Percentiles rank a stretch among this genome's conserved stretches.
These are phyloP conservation scores for Sebastes taczanowskii DNA, from an alignment of 2,797 vertebrate species.

Conservation along the genomic window DNA sequence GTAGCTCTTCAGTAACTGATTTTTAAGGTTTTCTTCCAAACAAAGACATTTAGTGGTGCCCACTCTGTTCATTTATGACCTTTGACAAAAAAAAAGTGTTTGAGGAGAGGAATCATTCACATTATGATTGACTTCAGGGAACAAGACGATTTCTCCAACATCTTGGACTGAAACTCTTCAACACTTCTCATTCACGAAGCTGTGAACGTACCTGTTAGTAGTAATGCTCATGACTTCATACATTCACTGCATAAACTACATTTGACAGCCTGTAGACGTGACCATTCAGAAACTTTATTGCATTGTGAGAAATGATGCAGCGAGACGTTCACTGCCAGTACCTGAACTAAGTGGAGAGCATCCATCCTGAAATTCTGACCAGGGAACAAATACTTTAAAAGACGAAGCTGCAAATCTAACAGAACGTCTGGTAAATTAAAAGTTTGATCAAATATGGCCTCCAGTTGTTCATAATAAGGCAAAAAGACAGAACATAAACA, in stretches of 20 bases:
- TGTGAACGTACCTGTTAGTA: conserved; percentile 7
- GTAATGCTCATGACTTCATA: conserved; percentile 16
- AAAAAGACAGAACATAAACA: conserved; percentile 32
- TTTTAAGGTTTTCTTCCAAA: not conserved
- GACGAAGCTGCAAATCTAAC: conserved; percentile 6
- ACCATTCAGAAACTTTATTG: conserved; percentile 46
- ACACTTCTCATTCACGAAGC: not conserved
- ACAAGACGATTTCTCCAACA: not conserved
- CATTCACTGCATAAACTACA: conserved; percentile 41
- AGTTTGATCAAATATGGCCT: conserved; percentile 6
- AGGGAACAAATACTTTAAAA: not conserved
- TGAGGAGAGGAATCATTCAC: not conserved
- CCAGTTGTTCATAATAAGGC: conserved; percentile 23
- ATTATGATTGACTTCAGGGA: conserved; percentile 22
- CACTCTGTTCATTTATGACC: not conserved
- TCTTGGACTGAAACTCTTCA: conserved; percentile 2
- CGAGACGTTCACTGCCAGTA: conserved; percentile 32
- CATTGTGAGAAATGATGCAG: conserved; percentile 48
- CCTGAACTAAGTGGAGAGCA: conserved; percentile 36
- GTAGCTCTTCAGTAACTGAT: not conserved
- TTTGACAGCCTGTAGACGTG: conserved; percentile 5
- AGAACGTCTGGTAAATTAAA: conserved; percentile 3
- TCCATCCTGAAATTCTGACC: conserved; percentile 35
- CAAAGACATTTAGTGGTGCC: not conserved
- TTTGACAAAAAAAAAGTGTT: not conserved